phyloP scores from a whole-genome alignment of 1,140 invertebrate species.

The Monochamus saltuarius region DNA sequence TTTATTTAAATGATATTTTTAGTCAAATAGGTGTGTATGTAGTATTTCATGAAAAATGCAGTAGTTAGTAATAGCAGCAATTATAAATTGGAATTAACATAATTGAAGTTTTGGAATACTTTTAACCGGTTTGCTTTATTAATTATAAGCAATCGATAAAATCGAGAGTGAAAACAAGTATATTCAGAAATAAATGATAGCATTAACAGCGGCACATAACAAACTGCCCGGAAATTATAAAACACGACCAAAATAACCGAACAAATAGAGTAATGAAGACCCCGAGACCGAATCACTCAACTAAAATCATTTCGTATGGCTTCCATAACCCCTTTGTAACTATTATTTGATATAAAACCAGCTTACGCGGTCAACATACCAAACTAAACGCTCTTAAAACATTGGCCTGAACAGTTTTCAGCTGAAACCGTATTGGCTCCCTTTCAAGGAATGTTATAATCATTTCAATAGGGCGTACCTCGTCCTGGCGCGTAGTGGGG shows the following conservation, averaged over 20 bases:
- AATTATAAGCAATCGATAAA: background rate
- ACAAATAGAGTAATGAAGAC: conserved; percentile 3
- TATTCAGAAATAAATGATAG: conserved; percentile 15
- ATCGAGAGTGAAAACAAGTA: background rate
- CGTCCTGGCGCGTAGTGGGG: conserved; percentile 18
- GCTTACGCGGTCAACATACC: conserved; percentile 36
- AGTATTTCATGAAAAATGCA: too few species aligned
- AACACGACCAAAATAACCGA: background rate
- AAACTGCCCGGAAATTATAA: background rate
- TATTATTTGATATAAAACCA: conserved; percentile 44
- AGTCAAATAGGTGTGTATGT: too few species aligned
- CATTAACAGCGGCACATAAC: conserved; percentile 23
- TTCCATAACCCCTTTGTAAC: conserved; percentile 42
- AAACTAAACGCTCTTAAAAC: conserved; percentile 18
- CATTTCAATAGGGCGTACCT: conserved; percentile 32
- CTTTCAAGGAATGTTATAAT: conserved; percentile 38
- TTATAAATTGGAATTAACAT: background rate
- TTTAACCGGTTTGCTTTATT: background rate
- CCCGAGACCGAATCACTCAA: conserved; percentile 21
- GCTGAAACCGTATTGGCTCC: conserved; percentile 29
- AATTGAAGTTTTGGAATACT: background rate
- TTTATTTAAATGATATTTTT: too few species aligned
- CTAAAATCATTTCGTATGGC: conserved; percentile 34
- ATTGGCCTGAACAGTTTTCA: conserved; percentile 32
- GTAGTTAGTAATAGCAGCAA: too few species aligned